Conservation (phyloP, 1,140 invertebrate species). For the Sitobion miscanthi region DNA sequence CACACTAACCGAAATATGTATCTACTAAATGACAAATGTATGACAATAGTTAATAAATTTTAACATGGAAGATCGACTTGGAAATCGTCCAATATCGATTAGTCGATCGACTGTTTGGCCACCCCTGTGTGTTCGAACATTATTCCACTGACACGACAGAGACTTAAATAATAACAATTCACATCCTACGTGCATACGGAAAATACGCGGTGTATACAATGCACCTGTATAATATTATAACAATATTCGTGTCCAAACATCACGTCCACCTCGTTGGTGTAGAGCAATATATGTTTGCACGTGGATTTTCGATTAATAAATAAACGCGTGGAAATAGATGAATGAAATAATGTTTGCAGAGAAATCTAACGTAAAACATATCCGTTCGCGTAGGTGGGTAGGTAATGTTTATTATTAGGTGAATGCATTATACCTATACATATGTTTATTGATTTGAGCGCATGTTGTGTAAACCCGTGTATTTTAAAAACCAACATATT, state of each 20-base stretch:
- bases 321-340: not conserved
- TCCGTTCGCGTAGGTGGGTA: too few species aligned
- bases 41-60: too few species aligned
- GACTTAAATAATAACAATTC: not conserved
- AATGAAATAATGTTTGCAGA: not conserved
- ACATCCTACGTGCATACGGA: not conserved
- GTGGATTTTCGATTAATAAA: not conserved
- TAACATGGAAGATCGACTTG: too few species aligned
- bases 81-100: too few species aligned
- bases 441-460: not conserved
- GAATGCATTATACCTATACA: not conserved
- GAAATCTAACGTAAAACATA: not conserved
- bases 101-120: too few species aligned
- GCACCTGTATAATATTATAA: not conserved
- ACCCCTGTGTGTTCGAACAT: not conserved
- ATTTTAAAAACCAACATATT: not conserved
- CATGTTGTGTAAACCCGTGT: not conserved
- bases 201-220: not conserved
- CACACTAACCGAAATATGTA: too few species aligned
- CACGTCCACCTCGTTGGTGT: not conserved
- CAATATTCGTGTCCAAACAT: not conserved
- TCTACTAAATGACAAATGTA: too few species aligned
- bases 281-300: not conserved
- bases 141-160: not conserved
- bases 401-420: too few species aligned